Percentiles rank a stretch among this genome's conserved stretches.
Conservation (phyloP, 2,113 vertebrate genomes). For the Eolophus roseicapilla region DNA sequence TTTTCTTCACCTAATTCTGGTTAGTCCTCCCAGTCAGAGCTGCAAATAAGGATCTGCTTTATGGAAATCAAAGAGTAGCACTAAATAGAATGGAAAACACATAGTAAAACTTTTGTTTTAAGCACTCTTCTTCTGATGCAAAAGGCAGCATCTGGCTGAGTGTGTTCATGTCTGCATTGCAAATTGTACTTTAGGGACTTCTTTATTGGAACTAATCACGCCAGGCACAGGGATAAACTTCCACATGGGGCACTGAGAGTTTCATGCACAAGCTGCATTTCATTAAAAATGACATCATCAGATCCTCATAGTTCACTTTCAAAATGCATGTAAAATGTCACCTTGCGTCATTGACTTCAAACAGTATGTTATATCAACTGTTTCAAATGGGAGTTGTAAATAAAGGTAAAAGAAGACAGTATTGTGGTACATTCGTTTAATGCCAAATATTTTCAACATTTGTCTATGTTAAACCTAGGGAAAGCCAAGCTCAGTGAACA, state of each 20-base stretch:
- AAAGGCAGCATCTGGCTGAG: neutral
- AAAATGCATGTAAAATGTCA: neutral
- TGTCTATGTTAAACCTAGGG: neutral
- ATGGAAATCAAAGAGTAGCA: neutral
- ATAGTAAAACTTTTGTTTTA: neutral
- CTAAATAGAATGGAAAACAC: neutral
- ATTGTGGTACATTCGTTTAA: neutral
- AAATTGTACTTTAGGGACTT: neutral
- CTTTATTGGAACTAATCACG: neutral
- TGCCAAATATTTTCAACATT: neutral
- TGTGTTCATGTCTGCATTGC: neutral
- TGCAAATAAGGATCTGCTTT: neutral
- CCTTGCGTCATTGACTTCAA: neutral
- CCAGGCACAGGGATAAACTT: neutral
- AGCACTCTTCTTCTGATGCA: neutral
- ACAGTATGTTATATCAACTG: neutral
- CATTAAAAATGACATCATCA: neutral
- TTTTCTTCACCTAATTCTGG: neutral
- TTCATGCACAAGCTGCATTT: neutral
- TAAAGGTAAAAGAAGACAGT: neutral
- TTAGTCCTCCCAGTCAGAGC: neutral
- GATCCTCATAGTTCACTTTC: neutral
- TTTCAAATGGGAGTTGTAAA: neutral
- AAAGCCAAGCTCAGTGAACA: neutral
- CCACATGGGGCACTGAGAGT: neutral